phyloP scores from a whole-genome alignment of 2,888 invertebrate genomes.

The Clepsis dumicolana region DNA sequence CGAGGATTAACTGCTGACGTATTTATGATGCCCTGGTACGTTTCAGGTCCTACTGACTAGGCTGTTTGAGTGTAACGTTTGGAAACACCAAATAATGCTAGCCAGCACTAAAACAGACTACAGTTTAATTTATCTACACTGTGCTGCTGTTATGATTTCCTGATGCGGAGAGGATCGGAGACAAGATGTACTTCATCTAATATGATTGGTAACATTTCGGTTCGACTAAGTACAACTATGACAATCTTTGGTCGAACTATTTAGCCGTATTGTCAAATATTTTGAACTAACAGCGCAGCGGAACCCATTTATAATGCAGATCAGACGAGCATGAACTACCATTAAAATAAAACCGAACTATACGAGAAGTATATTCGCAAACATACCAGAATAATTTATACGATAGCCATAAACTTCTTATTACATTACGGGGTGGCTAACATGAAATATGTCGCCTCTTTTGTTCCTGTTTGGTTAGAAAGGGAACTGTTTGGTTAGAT shows the following conservation, averaged over 20 bases:
- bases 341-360: constrained; percentile 32
- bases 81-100: neutral
- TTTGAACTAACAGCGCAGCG: neutral
- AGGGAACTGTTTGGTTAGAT: neutral
- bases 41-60: neutral
- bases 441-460: neutral
- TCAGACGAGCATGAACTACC: constrained; percentile 19
- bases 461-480: neutral
- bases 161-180: no score
- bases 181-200: no score
- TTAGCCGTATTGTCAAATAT: neutral
- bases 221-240: neutral
- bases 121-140: no score
- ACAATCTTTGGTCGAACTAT: neutral
- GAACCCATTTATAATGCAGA: constrained; percentile 7
- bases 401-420: constrained; percentile 1
- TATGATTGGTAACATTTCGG: no score
- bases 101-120: neutral
- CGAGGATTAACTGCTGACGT: constrained; percentile 34
- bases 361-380: constrained; percentile 17
- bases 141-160: no score
- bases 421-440: neutral
- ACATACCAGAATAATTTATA: constrained; percentile 25
- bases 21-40: constrained; percentile 33
- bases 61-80: neutral